Evolutionary conservation across 2,797 vertebrate species (phyloP), one percentile per base, ranked within the genome.

Genomic region (Margarornis squamiger): DNA sequence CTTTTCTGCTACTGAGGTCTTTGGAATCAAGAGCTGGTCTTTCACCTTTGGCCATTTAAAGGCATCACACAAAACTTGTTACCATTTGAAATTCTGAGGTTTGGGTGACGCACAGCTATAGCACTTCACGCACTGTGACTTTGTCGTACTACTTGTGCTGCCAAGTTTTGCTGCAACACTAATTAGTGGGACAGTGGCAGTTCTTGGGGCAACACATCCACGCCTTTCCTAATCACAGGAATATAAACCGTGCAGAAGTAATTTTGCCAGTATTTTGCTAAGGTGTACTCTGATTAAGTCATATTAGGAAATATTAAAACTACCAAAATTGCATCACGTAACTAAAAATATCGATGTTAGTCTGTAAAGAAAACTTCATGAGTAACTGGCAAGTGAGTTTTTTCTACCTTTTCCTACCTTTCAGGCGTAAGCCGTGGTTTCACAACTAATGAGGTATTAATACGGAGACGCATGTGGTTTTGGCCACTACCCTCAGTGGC

Each of bases 391-490:
- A 32, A 54, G n/a, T 39, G 21, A 62, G 27, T 36, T 8, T 32
- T 51, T 49, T 58, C 67, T 75, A 24, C 32, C 39, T 6, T n/a
- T 55, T 51, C 58, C 63, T 71, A 24, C 30, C 23, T 41, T 39
- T 36, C 14, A n/a, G 2, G 16, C 1, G 2, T 3, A 55, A 57
- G 10, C 13, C 27, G 21, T 6, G n/a, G 26, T 18, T 68, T 46
- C 41, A 5, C 23, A 62, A 34, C 11, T 14, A 3, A 4, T 41
- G 38, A 43, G 4, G 10, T 41, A 34, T 23, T 23, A 27, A 30
- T 3, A 48, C 4, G 45, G 29, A 66, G 43, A 1, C 0, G 1
- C 16, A 1, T 0, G 15, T 6, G 23, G 0, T 29, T 76, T 46
- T 10, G 12, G 15, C 36, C 23, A 14, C 7, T 8, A 13, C 2